Percentiles rank a stretch among this genome's conserved stretches.
phyloP scores from a whole-genome alignment of 2,888 invertebrate species.

The Phytoseiulus persimilis region DNA sequence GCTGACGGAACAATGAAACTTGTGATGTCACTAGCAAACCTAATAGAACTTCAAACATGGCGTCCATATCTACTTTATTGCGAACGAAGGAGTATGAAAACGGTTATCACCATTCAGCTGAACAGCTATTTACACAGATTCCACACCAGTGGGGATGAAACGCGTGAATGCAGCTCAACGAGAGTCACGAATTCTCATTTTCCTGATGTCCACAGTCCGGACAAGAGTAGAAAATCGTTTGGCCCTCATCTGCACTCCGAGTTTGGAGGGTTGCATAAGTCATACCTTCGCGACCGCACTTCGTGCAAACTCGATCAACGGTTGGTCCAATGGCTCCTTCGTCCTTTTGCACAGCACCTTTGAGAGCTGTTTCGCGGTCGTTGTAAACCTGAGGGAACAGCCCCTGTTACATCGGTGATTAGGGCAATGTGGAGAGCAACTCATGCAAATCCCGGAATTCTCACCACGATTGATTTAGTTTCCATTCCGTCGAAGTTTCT shows the following conservation, averaged over 20 bases:
- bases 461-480: constrained; percentile 20
- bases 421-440: not conserved
- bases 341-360: constrained; percentile 15
- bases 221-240: constrained; percentile 96
- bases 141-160: too few species aligned
- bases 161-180: too few species aligned
- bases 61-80: too few species aligned
- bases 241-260: constrained; percentile 96
- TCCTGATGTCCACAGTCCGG: constrained; percentile 61
- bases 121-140: too few species aligned
- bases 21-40: too few species aligned
- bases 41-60: too few species aligned
- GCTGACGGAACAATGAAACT: too few species aligned
- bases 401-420: too few species aligned
- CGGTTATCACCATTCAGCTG: too few species aligned
- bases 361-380: constrained; percentile 21
- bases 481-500: constrained; percentile 25
- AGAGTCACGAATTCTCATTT: constrained; percentile 43
- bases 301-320: constrained; percentile 59
- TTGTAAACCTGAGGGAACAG: not conserved
- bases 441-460: not conserved
- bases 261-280: constrained; percentile 89
- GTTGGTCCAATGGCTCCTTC: not conserved
- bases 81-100: too few species aligned
- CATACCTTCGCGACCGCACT: constrained; percentile 84